Conservation (phyloP, 2,888 invertebrate species). For the Melitaea athalia region DNA sequence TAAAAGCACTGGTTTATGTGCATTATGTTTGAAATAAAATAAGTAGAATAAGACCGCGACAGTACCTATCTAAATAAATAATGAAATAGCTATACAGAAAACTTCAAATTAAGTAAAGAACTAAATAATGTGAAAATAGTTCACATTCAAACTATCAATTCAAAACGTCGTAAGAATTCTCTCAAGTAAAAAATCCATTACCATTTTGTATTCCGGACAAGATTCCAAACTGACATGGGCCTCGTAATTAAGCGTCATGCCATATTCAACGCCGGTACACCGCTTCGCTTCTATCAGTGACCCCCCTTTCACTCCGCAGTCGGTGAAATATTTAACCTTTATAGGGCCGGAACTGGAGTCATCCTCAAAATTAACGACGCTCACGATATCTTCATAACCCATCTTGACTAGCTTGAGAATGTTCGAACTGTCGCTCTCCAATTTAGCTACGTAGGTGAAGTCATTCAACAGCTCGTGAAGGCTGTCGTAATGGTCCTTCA, state of each 20-base stretch:
- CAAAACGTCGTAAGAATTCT: constrained; percentile 1
- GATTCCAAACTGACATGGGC: constrained; percentile 83
- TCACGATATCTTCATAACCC: constrained; percentile 89
- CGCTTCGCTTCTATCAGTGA: constrained; percentile 74
- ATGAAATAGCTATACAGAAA: no score
- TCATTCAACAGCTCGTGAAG: constrained; percentile 86
- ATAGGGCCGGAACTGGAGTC: constrained; percentile 84
- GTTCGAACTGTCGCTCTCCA: constrained; percentile 92
- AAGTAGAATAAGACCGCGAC: no score
- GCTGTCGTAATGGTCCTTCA: constrained; percentile 85
- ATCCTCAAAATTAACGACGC: constrained; percentile 82
- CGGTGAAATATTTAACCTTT: constrained; percentile 86
- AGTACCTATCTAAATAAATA: no score
- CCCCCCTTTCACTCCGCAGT: constrained; percentile 83
- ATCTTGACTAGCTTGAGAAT: constrained; percentile 91
- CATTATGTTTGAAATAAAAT: no score
- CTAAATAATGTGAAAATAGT: not conserved
- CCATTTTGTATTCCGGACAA: constrained; percentile 78
- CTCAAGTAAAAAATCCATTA: constrained; percentile 41
- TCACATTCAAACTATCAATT: not conserved
- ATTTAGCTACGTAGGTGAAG: constrained; percentile 88
- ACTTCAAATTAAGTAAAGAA: no score
- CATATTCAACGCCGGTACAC: constrained; percentile 84
- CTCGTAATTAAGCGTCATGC: constrained; percentile 84
- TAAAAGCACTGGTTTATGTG: no score